Base-by-base conservation (phyloP, 2,888 invertebrate species). In the Lochmaea crataegi region DNA sequence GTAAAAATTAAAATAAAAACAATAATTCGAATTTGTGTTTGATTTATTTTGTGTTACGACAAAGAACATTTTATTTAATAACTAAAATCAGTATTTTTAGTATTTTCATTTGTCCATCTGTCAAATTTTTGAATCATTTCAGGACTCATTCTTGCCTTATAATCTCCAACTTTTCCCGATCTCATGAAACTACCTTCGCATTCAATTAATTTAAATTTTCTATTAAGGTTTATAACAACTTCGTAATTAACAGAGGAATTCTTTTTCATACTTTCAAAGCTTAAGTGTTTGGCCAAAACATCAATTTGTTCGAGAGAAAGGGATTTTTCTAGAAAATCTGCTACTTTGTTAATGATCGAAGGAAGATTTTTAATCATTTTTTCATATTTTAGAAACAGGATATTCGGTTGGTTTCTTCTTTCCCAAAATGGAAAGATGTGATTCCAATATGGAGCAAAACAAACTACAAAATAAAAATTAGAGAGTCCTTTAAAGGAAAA, bases 91-190 rank as follows among this genome's bases (percentile, higher is more conserved):
- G 91, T 91, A 0, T 90, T 91, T 68, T 88, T 88, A 41, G 91
- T 85, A 84, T 93, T 89, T 57, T 89, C 84, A 41, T 89, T 89
- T 1, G 90, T 91, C 94, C 94, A 94, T 11, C 90, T 87, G 83
- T 96, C 94, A 82, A 96, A 94, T 77, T 89, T 88, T 66, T 89
- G 87, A 0, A 93, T 92, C 80, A 95, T 87, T 80, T 93, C 92
- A 2, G 91, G 89, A 0, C 92, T 90, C 91, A 96, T 94, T 75
- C 93, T 81, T 1, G 82, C 83, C 73, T 84, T 85, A 77, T 86
- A 86, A 32, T 81, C 83, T 0, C 87, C 87, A 10, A 87, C 85
- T 76, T 86, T 84, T 9, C 89, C 89, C 41, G 86, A 85, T 76
- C 89, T 84, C 82, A 89, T 88, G 76, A 89, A 90, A 18, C 81